Evolutionary conservation across 2,797 vertebrate species (phyloP).

Genomic region (Meriones psammophilus): DNA sequence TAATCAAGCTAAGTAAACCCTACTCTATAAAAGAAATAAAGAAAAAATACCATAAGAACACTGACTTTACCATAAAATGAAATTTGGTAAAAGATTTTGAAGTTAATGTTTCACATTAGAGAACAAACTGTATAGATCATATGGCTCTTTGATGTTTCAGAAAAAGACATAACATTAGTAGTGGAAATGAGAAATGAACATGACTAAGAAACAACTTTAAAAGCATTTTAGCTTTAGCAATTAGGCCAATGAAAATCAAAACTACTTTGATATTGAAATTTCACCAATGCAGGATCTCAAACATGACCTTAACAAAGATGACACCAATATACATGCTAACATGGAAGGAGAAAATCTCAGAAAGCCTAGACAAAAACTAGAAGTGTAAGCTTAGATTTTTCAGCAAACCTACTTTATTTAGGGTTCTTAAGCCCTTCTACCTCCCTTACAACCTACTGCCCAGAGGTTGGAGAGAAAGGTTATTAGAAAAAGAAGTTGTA

Average conservation of each 20-base stretch:
- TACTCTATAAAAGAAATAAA: neutral
- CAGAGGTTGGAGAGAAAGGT: too few relatives aligned
- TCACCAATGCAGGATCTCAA: neutral
- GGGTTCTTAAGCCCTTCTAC: too few relatives aligned
- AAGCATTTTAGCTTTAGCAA: neutral
- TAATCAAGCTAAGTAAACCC: neutral
- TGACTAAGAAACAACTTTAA: neutral
- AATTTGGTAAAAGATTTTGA: neutral
- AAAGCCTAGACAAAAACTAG: neutral
- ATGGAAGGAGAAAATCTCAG: neutral
- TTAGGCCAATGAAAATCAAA: neutral
- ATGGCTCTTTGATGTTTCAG: neutral
- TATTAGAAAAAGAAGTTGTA: too few relatives aligned
- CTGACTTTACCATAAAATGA: neutral
- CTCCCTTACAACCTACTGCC: too few relatives aligned
- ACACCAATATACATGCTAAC: neutral
- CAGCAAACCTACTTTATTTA: too few relatives aligned
- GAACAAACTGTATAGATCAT: neutral
- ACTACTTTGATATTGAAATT: neutral
- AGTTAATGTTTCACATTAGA: neutral
- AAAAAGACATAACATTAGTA: neutral
- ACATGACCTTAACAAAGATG: neutral
- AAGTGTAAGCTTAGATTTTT: too few relatives aligned
- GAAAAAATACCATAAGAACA: too few relatives aligned
- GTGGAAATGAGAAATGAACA: neutral